Percentiles rank a stretch among this genome's conserved stretches.
These are phyloP conservation scores for Nyctibius bracteatus DNA, from an alignment of 2,113 vertebrate genomes.

Conservation along the genomic window DNA sequence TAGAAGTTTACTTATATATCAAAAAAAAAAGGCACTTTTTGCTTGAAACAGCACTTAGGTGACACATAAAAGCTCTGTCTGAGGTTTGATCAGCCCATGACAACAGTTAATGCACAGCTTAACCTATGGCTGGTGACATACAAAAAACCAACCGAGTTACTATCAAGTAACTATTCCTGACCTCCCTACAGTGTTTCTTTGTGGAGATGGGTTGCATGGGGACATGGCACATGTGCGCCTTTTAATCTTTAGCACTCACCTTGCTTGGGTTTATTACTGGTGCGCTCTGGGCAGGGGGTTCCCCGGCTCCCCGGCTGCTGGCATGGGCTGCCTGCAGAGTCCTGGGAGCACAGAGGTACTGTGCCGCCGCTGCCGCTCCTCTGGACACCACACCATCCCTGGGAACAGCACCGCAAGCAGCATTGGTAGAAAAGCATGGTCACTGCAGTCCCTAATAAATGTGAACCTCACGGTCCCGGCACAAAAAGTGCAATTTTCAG, in stretches of 20 bases:
- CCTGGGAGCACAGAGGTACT: fast-evolving
- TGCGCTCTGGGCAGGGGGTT: fast-evolving
- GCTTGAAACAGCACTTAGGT: background rate
- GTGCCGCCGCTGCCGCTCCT: fast-evolving
- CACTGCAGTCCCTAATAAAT: background rate
- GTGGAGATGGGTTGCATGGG: background rate
- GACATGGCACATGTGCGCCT: fast-evolving
- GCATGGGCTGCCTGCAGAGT: fast-evolving
- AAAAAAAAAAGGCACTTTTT: background rate
- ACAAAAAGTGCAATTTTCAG: background rate
- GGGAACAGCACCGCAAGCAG: fast-evolving
- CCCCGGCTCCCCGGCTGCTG: fast-evolving
- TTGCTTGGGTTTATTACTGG: fast-evolving
- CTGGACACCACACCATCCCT: too few species aligned
- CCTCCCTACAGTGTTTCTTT: background rate
- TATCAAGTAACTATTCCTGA: background rate
- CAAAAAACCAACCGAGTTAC: background rate
- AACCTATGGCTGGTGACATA: fast-evolving
- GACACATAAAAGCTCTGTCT: background rate
- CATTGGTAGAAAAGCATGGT: fast-evolving
- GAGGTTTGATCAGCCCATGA: background rate
- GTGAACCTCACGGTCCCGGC: fast-evolving
- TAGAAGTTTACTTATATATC: background rate
- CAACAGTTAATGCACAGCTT: background rate
- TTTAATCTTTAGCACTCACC: background rate